phyloP scores from a whole-genome alignment of 1,140 invertebrate species.

The Magallana angulata region DNA sequence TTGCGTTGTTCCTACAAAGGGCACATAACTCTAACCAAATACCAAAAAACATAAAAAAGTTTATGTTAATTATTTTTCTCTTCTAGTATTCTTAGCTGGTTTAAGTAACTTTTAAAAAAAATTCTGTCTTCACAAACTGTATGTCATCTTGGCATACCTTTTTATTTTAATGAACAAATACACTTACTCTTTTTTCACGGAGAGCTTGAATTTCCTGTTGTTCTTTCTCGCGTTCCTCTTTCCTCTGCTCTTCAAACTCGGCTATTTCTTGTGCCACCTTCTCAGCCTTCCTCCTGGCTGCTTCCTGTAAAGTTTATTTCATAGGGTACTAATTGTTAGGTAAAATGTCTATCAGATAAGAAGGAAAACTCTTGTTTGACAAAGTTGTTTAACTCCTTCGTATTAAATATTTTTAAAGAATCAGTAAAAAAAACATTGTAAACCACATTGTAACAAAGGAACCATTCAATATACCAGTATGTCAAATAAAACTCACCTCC shows the following conservation, averaged over 20 bases:
- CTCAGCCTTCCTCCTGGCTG: slow-evolving; percentile 61
- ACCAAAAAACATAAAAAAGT: no score
- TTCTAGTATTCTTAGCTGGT: no score
- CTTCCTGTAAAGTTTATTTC: slow-evolving; percentile 56
- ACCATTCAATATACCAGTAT: background rate
- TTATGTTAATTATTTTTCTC: no score
- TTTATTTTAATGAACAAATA: background rate
- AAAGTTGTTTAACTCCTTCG: no score
- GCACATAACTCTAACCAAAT: background rate
- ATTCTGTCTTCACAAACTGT: no score
- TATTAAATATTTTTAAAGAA: no score
- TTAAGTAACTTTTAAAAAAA: no score
- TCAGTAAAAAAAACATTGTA: no score
- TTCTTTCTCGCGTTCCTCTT: slow-evolving; percentile 67
- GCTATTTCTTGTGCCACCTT: slow-evolving; percentile 68
- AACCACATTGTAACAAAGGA: no score
- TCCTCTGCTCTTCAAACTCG: slow-evolving; percentile 69
- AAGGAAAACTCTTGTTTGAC: no score
- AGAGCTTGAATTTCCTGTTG: slow-evolving; percentile 64
- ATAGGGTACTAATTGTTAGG: background rate
- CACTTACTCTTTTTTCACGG: slow-evolving; percentile 56
- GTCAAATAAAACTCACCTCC: slow-evolving; percentile 58
- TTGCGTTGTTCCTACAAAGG: slow-evolving; percentile 66
- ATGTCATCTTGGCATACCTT: no score
- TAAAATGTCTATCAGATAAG: no score